Evolutionary conservation across 2,113 vertebrate species (phyloP).

Genomic region (Notarius lentiginosus): DNA sequence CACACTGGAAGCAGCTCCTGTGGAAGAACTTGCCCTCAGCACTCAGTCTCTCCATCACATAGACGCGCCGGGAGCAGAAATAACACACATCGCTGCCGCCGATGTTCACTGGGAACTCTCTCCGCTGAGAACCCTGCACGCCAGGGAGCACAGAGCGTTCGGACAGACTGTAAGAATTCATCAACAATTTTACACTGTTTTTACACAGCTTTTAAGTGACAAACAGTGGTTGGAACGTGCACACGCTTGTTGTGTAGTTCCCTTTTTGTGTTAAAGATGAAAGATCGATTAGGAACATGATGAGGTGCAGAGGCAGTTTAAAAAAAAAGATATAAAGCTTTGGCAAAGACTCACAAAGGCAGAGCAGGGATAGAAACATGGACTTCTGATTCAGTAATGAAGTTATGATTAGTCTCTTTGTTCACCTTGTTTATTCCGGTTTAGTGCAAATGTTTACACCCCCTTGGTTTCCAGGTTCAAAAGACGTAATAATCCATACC

Average conservation of each 20-base stretch:
- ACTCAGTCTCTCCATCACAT: slow-evolving; percentile 92
- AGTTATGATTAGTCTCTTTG: not conserved
- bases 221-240: not conserved
- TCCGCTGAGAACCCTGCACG: slow-evolving; percentile 19
- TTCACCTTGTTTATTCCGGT: not conserved
- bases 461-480: not conserved
- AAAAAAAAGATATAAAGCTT: not conserved
- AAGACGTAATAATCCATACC: not conserved
- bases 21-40: slow-evolving; percentile 96
- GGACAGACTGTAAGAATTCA: not conserved
- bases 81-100: slow-evolving; percentile 82
- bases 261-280: not conserved
- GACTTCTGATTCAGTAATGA: not conserved
- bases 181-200: not conserved
- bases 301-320: not conserved
- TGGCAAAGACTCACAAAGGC: not conserved
- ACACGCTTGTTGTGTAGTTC: no score
- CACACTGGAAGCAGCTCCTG: slow-evolving; percentile 91
- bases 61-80: slow-evolving; percentile 87
- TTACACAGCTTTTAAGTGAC: not conserved
- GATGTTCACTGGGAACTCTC: slow-evolving; percentile 31
- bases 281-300: not conserved
- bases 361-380: not conserved
- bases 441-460: not conserved
- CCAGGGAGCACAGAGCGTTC: slow-evolving; percentile 1